Conservation (phyloP, 2,797 vertebrate genomes). For the Eidolon dupreanum region DNA sequence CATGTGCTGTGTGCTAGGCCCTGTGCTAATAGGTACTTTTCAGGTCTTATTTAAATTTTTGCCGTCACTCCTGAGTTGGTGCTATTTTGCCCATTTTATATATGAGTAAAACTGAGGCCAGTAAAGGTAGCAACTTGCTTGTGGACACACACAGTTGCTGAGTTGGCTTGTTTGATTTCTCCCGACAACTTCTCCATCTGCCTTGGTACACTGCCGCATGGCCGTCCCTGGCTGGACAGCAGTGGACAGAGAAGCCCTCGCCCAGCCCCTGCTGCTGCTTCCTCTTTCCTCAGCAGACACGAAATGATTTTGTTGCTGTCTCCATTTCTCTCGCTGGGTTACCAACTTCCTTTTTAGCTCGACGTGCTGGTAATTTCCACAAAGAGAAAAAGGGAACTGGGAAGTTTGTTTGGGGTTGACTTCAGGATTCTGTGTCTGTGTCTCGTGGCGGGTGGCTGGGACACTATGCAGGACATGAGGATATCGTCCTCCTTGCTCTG, state of each 20-base stretch:
- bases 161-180: background rate
- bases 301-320: background rate
- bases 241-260: background rate
- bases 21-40: background rate
- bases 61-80: accelerated
- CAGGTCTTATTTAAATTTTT: background rate
- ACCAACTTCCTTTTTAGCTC: conserved; percentile 54
- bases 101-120: background rate
- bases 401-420: background rate
- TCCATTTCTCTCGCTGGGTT: background rate
- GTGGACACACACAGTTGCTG: background rate
- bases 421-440: background rate
- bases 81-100: background rate
- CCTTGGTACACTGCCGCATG: accelerated
- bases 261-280: background rate
- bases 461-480: background rate
- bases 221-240: background rate
- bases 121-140: background rate
- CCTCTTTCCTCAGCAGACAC: conserved; percentile 40
- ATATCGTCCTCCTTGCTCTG: accelerated
- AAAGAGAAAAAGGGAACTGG: conserved; percentile 37
- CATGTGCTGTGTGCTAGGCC: background rate
- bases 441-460: background rate
- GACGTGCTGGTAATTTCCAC: conserved; percentile 14
- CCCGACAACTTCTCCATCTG: background rate